Evolutionary conservation across 2,113 vertebrate species (phyloP).

Genomic region (Sporophila hypoxantha): DNA sequence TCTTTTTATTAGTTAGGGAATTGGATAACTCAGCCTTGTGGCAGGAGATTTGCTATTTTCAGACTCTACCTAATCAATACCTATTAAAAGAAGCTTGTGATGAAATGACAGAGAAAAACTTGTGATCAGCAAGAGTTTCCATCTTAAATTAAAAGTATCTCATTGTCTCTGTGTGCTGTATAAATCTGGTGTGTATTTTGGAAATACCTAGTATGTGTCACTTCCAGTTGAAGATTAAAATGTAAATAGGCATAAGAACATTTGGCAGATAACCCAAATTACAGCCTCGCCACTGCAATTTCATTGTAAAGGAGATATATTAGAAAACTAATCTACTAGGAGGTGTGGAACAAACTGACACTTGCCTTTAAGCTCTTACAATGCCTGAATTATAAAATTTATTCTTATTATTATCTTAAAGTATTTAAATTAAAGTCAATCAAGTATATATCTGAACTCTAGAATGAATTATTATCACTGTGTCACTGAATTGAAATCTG

Average conservation of each 20-base stretch:
- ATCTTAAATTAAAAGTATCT: not conserved
- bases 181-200: not conserved
- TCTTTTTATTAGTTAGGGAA: not conserved
- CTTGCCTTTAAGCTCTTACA: conserved; percentile 13
- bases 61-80: not conserved
- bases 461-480: conserved; percentile 18
- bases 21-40: not conserved
- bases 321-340: not conserved
- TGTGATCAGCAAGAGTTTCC: not conserved
- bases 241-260: conserved; percentile 7
- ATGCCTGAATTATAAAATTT: conserved; percentile 15
- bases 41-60: not conserved
- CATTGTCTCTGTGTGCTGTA: not conserved
- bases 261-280: conserved; percentile 32
- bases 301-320: conserved; percentile 1
- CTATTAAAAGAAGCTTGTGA: not conserved
- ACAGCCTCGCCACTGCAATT: not conserved
- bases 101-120: not conserved
- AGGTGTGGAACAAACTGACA: not conserved
- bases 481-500: conserved; percentile 17
- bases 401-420: conserved; percentile 6
- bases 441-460: conserved; percentile 21
- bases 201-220: not conserved
- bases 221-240: conserved; percentile 2
- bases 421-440: conserved; percentile 34